Percentiles rank a stretch among this genome's conserved stretches.
phyloP scores from a whole-genome alignment of 2,888 invertebrate genomes.

The Acanthoscelides obtectus region DNA sequence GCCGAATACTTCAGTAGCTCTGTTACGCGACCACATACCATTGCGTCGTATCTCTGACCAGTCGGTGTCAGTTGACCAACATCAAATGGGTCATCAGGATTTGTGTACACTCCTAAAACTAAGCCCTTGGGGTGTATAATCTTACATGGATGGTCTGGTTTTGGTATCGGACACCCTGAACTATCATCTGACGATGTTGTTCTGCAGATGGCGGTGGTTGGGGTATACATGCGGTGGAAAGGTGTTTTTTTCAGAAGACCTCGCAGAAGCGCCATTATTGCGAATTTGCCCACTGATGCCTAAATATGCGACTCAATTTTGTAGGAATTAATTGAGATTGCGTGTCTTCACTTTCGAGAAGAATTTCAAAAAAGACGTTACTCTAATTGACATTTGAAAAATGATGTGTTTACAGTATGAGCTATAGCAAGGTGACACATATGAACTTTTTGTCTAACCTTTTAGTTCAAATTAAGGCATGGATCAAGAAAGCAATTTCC shows the following conservation, averaged over 20 bases:
- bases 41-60: slow-evolving; percentile 56
- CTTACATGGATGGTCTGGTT: slow-evolving; percentile 32
- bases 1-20: slow-evolving; percentile 46
- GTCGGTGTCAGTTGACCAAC: slow-evolving; percentile 60
- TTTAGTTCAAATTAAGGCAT: no score
- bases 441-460: no score
- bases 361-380: background rate
- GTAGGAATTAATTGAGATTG: background rate
- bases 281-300: background rate
- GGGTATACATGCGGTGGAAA: background rate
- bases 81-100: slow-evolving; percentile 50
- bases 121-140: slow-evolving; percentile 47
- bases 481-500: no score
- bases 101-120: slow-evolving; percentile 60
- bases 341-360: background rate
- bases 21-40: slow-evolving; percentile 53
- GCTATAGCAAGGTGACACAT: background rate
- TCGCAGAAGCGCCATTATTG: background rate
- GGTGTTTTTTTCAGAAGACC: background rate
- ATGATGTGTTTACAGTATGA: background rate
- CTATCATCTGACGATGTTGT: background rate
- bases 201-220: no score
- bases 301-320: background rate
- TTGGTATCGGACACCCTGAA: slow-evolving; percentile 44
- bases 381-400: background rate